Conservation (phyloP, 2,888 invertebrate genomes). For the Tinea pellionella region DNA sequence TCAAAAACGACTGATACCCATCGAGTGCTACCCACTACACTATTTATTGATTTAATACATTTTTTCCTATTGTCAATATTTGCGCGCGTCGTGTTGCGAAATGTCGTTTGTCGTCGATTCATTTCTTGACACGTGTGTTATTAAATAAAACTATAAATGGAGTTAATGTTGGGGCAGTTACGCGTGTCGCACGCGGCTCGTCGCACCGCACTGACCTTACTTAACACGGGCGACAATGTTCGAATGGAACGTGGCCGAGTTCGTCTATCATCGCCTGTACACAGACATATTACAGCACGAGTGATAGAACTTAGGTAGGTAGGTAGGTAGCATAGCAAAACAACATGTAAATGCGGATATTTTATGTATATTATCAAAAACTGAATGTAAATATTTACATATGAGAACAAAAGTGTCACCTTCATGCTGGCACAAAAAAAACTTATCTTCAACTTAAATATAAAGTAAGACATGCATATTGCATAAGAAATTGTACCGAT, state of each 20-base stretch:
- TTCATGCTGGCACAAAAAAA: background rate
- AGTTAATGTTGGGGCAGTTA: no score
- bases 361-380: background rate
- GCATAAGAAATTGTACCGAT: background rate
- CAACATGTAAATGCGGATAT: background rate
- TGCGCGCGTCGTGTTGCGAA: background rate
- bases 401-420: background rate
- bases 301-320: no score
- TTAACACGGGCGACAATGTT: slow-evolving; percentile 30
- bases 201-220: slow-evolving; percentile 42
- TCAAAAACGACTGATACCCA: slow-evolving; percentile 1
- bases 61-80: background rate
- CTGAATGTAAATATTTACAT: slow-evolving; percentile 1
- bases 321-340: no score
- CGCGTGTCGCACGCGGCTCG: no score
- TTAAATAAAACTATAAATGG: background rate
- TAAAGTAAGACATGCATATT: background rate
- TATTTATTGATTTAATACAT: background rate
- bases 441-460: background rate
- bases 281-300: no score
- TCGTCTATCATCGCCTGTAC: background rate
- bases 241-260: background rate
- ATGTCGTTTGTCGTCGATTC: background rate
- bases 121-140: background rate
- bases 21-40: background rate